phyloP scores from a whole-genome alignment of 2,888 invertebrate species.

The Rhagonycha fulva region DNA sequence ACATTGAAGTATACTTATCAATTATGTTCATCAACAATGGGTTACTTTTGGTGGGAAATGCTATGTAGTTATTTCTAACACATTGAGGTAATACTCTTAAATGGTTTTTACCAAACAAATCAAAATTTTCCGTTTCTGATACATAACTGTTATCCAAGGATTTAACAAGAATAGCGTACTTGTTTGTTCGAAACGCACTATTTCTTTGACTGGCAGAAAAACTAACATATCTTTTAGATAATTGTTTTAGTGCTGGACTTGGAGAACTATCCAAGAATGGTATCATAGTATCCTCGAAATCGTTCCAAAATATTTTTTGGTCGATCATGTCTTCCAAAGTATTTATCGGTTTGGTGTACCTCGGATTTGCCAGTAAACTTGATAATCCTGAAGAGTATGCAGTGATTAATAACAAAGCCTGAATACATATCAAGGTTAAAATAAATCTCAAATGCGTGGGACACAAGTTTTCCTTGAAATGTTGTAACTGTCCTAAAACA shows the following conservation, averaged over 20 bases:
- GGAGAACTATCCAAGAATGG: slow-evolving; percentile 16
- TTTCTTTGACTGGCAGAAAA: not conserved
- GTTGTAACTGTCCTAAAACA: slow-evolving; percentile 1
- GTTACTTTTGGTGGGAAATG: too few species aligned
- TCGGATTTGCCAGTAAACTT: slow-evolving; percentile 19
- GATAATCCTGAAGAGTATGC: slow-evolving; percentile 23
- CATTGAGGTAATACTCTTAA: slow-evolving; percentile 31
- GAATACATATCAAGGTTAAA: too few species aligned
- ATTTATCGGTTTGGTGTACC: slow-evolving; percentile 9
- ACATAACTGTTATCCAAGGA: slow-evolving; percentile 17
- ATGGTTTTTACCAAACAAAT: slow-evolving; percentile 28
- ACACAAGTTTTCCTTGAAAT: too few species aligned
- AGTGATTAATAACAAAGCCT: slow-evolving; percentile 5
- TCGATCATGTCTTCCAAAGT: not conserved
- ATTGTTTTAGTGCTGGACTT: slow-evolving; percentile 13
- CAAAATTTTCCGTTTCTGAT: slow-evolving; percentile 29
- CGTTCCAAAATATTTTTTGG: slow-evolving; percentile 32
- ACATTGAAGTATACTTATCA: too few species aligned
- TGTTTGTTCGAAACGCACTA: slow-evolving; percentile 2
- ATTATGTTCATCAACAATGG: too few species aligned
- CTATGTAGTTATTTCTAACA: not conserved
- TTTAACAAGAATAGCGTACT: slow-evolving; percentile 27
- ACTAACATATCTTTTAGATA: not conserved
- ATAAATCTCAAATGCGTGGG: too few species aligned
- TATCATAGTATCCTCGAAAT: not conserved